Conservation (phyloP, 2,888 invertebrate genomes). For the Barypeithes pellucidus region DNA sequence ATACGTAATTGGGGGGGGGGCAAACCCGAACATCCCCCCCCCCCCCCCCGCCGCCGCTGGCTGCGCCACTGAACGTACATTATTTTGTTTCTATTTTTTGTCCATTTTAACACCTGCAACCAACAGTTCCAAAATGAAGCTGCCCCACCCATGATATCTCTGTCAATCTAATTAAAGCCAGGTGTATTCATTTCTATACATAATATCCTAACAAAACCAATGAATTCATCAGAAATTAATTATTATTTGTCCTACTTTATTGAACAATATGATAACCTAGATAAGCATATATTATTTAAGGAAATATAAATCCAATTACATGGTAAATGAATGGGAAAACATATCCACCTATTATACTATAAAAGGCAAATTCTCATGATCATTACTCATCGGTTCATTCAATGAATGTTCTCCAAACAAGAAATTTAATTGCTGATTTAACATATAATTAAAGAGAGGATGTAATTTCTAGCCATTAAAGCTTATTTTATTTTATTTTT, state of each 20-base stretch:
- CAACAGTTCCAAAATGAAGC: too few relatives aligned
- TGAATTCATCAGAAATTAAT: constrained; percentile 9
- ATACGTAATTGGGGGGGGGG: too few relatives aligned
- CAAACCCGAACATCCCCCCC: too few relatives aligned
- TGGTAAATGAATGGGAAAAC: constrained; percentile 19
- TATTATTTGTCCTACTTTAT: constrained; percentile 15
- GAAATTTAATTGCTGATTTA: constrained; percentile 39
- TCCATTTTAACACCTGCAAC: too few relatives aligned
- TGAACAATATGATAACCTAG: constrained; percentile 27
- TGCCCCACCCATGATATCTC: too few relatives aligned
- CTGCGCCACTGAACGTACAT: too few relatives aligned
- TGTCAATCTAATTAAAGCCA: too few relatives aligned
- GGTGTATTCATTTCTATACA: neutral
- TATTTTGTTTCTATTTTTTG: too few relatives aligned
- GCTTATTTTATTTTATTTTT: constrained; percentile 14
- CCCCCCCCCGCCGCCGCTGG: too few relatives aligned
- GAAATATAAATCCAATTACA: constrained; percentile 20
- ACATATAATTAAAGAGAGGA: constrained; percentile 41
- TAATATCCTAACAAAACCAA: neutral
- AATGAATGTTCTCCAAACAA: constrained; percentile 35
- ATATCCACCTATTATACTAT: constrained; percentile 17
- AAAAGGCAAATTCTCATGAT: constrained; percentile 39
- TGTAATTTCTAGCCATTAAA: constrained; percentile 30
- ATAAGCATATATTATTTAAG: constrained; percentile 23
- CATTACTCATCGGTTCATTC: constrained; percentile 38